Evolutionary conservation across 1,140 invertebrate species (phyloP).

Genomic region (Drosophila pectinifera): DNA sequence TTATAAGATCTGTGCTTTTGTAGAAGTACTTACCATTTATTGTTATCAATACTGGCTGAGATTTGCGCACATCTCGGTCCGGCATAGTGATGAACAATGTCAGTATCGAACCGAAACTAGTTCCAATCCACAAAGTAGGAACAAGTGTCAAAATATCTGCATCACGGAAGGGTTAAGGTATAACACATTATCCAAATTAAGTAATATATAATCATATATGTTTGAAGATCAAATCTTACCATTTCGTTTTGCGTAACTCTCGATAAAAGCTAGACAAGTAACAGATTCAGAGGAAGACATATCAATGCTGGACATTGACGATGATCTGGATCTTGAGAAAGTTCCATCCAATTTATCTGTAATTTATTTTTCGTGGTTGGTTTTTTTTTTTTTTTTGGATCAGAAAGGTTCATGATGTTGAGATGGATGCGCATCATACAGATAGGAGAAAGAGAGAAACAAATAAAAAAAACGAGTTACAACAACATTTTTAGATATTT

Average conservation of each 20-base stretch:
- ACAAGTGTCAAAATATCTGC: conserved; percentile 77
- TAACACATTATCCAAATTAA: neutral
- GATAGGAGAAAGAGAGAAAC: conserved; percentile 48
- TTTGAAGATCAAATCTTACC: conserved; percentile 87
- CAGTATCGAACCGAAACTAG: conserved; percentile 96
- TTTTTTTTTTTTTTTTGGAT: conserved; percentile 19
- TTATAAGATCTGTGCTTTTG: too few species aligned
- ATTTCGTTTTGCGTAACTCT: conserved; percentile 97
- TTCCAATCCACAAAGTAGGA: conserved; percentile 98
- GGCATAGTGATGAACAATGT: conserved; percentile 95
- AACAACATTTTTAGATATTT: conserved; percentile 48
- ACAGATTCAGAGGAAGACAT: conserved; percentile 98
- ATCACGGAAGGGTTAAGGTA: neutral
- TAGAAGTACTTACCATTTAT: conserved; percentile 92
- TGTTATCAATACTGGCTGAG: conserved; percentile 95
- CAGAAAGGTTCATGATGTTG: conserved; percentile 20
- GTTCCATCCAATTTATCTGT: conserved; percentile 97
- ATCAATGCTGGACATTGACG: conserved; percentile 98
- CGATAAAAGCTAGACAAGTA: conserved; percentile 97
- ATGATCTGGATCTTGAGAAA: conserved; percentile 97
- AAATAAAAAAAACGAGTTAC: conserved; percentile 42
- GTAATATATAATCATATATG: neutral
- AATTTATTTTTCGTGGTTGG: conserved; percentile 55
- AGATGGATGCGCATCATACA: conserved; percentile 30
- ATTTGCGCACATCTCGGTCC: conserved; percentile 91